phyloP scores from a whole-genome alignment of 2,113 vertebrate genomes.

The Erythrolamprus reginae region DNA sequence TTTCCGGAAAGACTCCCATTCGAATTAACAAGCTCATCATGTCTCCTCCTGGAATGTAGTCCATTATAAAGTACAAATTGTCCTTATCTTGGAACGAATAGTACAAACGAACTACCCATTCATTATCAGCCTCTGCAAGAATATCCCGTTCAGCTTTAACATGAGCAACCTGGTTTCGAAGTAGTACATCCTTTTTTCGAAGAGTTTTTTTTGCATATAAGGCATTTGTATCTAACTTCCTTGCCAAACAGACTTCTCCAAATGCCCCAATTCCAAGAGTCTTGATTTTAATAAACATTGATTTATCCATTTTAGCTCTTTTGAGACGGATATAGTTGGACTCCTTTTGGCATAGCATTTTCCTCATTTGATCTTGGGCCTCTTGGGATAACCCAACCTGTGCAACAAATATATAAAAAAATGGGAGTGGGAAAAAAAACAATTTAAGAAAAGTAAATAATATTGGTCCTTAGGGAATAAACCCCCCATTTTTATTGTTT shows the following conservation, averaged over 20 bases:
- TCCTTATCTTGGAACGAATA: conserved; percentile 99
- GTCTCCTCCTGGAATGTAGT: conserved; percentile 99
- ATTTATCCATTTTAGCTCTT: conserved; percentile 98
- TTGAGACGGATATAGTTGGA: conserved; percentile 98
- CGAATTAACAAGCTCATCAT: conserved; percentile 99
- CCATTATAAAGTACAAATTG: conserved; percentile 99
- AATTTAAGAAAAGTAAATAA: conserved; percentile 51
- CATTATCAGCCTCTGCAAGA: conserved; percentile 96
- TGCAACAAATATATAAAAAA: conserved; percentile 58
- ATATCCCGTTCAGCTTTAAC: conserved; percentile 98
- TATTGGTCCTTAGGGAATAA: conserved; percentile 32
- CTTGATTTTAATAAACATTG: conserved; percentile 97
- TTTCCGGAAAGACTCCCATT: conserved; percentile 93
- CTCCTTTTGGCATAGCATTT: conserved; percentile 97
- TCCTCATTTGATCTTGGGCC: conserved; percentile 98
- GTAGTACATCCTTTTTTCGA: conserved; percentile 96
- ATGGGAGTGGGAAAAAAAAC: conserved; percentile 37
- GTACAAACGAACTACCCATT: conserved; percentile 98
- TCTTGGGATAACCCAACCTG: conserved; percentile 95
- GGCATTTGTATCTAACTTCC: conserved; percentile 92
- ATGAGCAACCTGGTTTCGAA: conserved; percentile 96
- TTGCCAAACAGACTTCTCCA: conserved; percentile 93
- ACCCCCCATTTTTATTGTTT: background rate
- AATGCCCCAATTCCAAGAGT: conserved; percentile 95
- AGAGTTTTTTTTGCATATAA: conserved; percentile 99